Evolutionary conservation across 2,888 invertebrate genomes (phyloP), one percentile per base, ranked within the genome.

Genomic region (Agonopterix arenella): DNA sequence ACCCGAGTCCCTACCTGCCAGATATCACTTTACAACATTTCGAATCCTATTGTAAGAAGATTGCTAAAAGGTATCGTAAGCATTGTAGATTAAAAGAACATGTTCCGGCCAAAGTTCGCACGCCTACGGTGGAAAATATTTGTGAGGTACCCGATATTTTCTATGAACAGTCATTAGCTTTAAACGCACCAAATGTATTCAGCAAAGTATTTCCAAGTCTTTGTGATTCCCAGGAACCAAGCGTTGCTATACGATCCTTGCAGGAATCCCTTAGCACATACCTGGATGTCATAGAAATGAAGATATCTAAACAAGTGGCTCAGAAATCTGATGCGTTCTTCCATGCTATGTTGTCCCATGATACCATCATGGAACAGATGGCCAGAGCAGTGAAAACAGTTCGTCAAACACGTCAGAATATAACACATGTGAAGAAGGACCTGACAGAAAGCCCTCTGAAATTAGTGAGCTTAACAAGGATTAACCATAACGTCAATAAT

Each of bases 261-360:
- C 97, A 97, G 82, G 97, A 98, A 86, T 95, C 95, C 81, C 86
- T 98, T 43, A 97, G 97, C 71, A 96, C 97, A 75, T 98, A 98
- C 80, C 90, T 99, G 68, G 98, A 99, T 89, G 93, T 96, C 52
- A 96, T 98, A 45, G 98, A 99, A 84, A 95, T 97, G 69, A 94
- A 96, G 81, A 97, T 98, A 73, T 96, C 97, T 4, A 93, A 94
- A 65, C 98, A 98, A 90, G 94, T 98, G 49, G 97, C 98, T 36
- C 94, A 95, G 66, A 97, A 98, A 76, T 98, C 98, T 8, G 97
- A 97, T 63, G 98, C 98, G 11, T 99, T 99, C 88, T 99, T 99
- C 76, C 96, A 97, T 80, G 98, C 98, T 1, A 98, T 99, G 96
- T 94, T 98, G 49, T 98, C 98, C 7, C 99, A 99, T 82, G 98